Base-by-base conservation (phyloP, 1,140 invertebrate species). In the Popillia japonica region DNA sequence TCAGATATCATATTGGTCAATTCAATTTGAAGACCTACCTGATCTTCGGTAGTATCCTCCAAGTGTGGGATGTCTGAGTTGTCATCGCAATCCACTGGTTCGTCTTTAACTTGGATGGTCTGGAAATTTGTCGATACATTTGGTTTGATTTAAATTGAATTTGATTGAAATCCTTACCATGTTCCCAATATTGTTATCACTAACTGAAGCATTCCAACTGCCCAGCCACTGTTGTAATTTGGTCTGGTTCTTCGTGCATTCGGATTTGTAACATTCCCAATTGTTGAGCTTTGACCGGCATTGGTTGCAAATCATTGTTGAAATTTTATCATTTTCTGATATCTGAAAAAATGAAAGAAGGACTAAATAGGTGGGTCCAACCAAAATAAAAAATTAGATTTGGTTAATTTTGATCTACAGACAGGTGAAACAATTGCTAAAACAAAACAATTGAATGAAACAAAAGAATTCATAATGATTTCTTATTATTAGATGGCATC, bases 201-300 rank as follows among this genome's bases (percentile, higher is more conserved):
- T 22, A 10, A 0, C 64, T 14, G 77, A 27, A 77, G 73, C 74
- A 34, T 9, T 27, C 59, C 77, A 81, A n/a, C 72, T 73, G 64
- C 76, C 79, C 82, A 88, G 83, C 86, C 89, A 87, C 83, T 87
- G 85, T 81, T 85, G 85, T 81, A 90, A 83, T 86, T 89, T 90
- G 82, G 85, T 86, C 87, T 90, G 90, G 83, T 89, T 88, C 83
- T 87, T 87, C 81, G 86, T 86, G 86, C 90, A 90, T 72, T 88
- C 84, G 83, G 84, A 83, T 82, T 90, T 90, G 85, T 88, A 90
- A 79, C 86, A 85, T 78, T 89, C 86, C 88, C 88, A 90, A 82
- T 88, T 88, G 81, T 89, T 88, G 77, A 90, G 87, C 87, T 89
- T 90, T 81, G 87, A 86, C 81, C 89, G 82, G 81, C 90, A 90